These are phyloP conservation scores for Nephrotoma guestfalica DNA, from an alignment of 2,888 invertebrate species.

Conservation along the genomic window DNA sequence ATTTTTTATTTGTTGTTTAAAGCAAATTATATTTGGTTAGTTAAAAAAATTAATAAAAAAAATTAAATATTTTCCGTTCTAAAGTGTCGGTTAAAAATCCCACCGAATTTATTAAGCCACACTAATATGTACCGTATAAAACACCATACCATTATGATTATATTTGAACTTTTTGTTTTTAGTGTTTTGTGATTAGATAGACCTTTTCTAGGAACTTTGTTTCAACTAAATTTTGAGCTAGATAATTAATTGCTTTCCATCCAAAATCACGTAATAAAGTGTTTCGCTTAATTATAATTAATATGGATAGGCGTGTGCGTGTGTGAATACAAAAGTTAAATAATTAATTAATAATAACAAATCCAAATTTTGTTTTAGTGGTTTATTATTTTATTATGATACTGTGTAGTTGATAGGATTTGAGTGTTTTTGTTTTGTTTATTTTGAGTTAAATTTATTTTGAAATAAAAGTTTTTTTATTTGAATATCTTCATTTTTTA, in stretches of 20 bases:
- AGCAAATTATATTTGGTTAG: neutral
- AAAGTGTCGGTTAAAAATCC: neutral
- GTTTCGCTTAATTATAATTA: neutral
- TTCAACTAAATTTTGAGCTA: neutral
- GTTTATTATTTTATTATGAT: neutral
- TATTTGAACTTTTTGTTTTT: neutral
- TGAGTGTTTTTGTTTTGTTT: neutral
- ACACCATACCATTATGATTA: neutral
- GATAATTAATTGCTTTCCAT: neutral
- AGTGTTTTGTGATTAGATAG: neutral
- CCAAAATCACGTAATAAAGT: neutral
- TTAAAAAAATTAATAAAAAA: neutral
- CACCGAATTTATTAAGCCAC: neutral
- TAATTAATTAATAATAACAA: neutral
- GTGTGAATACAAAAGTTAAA: neutral
- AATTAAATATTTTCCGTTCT: neutral
- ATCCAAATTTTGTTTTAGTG: neutral
- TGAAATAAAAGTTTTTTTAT: neutral
- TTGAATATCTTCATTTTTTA: constrained; percentile 20
- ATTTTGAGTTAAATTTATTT: constrained; percentile 1
- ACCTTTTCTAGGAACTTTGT: neutral
- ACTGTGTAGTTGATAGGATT: neutral
- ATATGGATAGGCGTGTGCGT: neutral
- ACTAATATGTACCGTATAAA: neutral
- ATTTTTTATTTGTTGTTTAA: neutral